Percentiles rank a stretch among this genome's conserved stretches.
Conservation (phyloP, 2,797 vertebrate genomes). For the Clarias pachynema region DNA sequence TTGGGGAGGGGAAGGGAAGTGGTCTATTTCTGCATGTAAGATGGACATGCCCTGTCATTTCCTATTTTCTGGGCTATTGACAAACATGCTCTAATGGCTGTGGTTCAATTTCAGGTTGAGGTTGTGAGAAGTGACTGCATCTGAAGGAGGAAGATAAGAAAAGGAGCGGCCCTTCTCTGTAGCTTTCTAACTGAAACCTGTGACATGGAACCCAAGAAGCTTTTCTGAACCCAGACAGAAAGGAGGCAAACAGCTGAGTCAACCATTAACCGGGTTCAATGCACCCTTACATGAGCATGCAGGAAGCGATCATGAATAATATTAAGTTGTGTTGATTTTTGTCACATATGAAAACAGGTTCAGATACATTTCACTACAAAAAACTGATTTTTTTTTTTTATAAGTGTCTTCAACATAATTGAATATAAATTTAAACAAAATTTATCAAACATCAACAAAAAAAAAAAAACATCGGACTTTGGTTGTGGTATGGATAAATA, state of each 20-base stretch:
- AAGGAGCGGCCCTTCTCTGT: conserved; percentile 27
- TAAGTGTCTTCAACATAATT: too few relatives aligned
- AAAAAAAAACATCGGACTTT: too few relatives aligned
- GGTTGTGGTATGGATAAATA: too few relatives aligned
- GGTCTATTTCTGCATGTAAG: conserved; percentile 80
- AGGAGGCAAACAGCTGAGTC: conserved; percentile 25
- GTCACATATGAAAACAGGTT: neutral
- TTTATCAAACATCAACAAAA: too few relatives aligned
- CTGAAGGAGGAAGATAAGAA: conserved; percentile 63
- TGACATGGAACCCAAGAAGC: conserved; percentile 27
- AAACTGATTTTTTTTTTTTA: too few relatives aligned
- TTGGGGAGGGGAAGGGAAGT: conserved; percentile 63
- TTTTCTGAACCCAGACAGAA: conserved; percentile 29
- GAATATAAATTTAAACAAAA: too few relatives aligned
- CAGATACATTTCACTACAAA: neutral
- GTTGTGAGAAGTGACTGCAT: conserved; percentile 73
- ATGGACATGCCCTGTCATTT: conserved; percentile 79
- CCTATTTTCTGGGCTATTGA: conserved; percentile 80
- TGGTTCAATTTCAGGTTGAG: conserved; percentile 81
- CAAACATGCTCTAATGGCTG: conserved; percentile 78
- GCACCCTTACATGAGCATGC: neutral
- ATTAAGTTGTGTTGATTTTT: neutral
- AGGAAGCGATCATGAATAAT: neutral
- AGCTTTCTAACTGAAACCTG: conserved; percentile 39
- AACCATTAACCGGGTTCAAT: conserved; percentile 21